phyloP scores from a whole-genome alignment of 1,140 invertebrate genomes.

The Philopotamus ludificatus region DNA sequence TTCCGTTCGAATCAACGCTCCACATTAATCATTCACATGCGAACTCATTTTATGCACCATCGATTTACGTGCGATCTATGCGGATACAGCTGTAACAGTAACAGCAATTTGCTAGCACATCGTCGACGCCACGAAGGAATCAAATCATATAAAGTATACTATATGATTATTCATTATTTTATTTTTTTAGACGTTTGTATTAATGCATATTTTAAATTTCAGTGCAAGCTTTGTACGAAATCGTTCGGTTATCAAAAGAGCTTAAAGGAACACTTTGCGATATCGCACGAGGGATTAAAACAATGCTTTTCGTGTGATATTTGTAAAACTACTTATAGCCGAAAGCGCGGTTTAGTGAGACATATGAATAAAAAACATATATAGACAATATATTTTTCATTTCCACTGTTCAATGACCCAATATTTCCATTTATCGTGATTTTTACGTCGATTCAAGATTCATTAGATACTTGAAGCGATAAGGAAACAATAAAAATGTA shows the following conservation, averaged over 20 bases:
- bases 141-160: neutral
- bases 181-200: neutral
- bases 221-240: slow-evolving; percentile 13
- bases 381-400: neutral
- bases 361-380: slow-evolving; percentile 8
- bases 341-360: neutral
- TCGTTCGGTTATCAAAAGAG: neutral
- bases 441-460: neutral
- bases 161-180: neutral
- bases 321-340: neutral
- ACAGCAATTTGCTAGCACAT: slow-evolving; percentile 2
- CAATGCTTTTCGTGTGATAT: neutral
- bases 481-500: neutral
- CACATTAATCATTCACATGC: neutral
- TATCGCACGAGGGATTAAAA: slow-evolving; percentile 9
- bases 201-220: neutral
- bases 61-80: slow-evolving; percentile 10
- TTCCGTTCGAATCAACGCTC: neutral
- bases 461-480: neutral
- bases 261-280: slow-evolving; percentile 1
- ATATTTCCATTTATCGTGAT: neutral
- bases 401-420: neutral
- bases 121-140: slow-evolving; percentile 5
- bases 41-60: neutral
- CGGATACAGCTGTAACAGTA: neutral